A percentile compares a stretch with the other conserved stretches of the same genome.
phyloP scores from a whole-genome alignment of 1,140 invertebrate genomes.

The Teleopsis dalmanni region DNA sequence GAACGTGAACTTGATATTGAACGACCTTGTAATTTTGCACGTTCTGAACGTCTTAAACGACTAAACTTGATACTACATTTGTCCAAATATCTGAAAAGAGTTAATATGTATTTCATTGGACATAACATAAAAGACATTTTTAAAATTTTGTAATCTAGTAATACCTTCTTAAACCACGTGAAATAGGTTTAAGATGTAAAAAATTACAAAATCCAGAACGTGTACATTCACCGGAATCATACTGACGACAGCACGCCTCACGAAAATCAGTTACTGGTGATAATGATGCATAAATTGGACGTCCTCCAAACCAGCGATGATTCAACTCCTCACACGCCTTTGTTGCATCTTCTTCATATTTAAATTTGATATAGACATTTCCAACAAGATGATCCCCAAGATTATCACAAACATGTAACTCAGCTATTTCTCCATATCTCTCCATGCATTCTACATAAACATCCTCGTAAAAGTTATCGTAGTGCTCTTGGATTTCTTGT shows the following conservation, averaged over 20 bases:
- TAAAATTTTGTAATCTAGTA: constrained; percentile 8
- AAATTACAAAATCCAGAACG: constrained; percentile 99
- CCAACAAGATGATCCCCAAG: constrained; percentile 96
- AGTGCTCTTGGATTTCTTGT: constrained; percentile 97
- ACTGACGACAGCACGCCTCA: constrained; percentile 97
- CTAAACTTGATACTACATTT: too few species aligned
- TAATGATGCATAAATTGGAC: constrained; percentile 96
- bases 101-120: too few species aligned
- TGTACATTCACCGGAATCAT: constrained; percentile 98
- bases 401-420: constrained; percentile 99
- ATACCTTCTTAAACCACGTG: constrained; percentile 79
- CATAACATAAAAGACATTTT: not conserved
- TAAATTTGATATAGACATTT: constrained; percentile 98
- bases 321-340: constrained; percentile 93
- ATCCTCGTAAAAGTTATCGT: constrained; percentile 99
- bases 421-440: constrained; percentile 98
- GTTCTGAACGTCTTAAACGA: too few species aligned
- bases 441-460: constrained; percentile 97
- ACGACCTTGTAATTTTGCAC: too few species aligned
- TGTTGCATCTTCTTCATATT: constrained; percentile 95
- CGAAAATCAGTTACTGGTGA: constrained; percentile 98
- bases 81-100: constrained; percentile 51
- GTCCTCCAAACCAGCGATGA: constrained; percentile 97
- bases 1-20: too few species aligned
- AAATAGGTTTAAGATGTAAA: constrained; percentile 99